Evolutionary conservation across 2,888 invertebrate genomes (phyloP).

Genomic region (Blera fallax): DNA sequence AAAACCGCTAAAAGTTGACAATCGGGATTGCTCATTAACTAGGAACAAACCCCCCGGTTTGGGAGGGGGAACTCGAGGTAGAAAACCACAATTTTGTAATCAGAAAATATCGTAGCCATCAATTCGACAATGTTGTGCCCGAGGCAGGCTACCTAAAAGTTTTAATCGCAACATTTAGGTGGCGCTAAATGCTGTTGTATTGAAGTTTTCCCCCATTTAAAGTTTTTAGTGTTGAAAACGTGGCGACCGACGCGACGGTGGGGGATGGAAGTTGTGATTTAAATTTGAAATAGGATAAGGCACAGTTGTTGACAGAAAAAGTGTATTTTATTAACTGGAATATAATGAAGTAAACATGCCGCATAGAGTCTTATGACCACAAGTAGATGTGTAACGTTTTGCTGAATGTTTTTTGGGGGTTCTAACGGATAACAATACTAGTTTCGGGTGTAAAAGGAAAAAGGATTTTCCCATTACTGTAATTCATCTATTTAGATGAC

Average conservation of each 20-base stretch:
- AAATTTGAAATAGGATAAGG: constrained; percentile 20
- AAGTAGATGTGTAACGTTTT: neutral
- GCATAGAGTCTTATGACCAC: neutral
- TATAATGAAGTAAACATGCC: neutral
- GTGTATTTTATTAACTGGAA: neutral
- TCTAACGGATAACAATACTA: no score
- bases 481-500: no score
- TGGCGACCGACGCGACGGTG: no score
- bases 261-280: neutral
- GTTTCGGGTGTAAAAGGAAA: no score
- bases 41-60: neutral
- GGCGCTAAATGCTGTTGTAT: constrained; percentile 39
- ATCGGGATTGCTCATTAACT: constrained; percentile 1
- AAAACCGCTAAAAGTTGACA: neutral
- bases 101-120: constrained; percentile 37
- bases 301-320: constrained; percentile 10
- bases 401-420: neutral
- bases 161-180: constrained; percentile 53
- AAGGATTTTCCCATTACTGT: no score
- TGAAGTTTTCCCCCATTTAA: constrained; percentile 3
- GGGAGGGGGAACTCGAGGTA: neutral
- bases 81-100: neutral
- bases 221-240: neutral
- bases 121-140: constrained; percentile 39
- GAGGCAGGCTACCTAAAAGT: constrained; percentile 40